Percentiles rank a stretch among this genome's conserved stretches.
These are phyloP conservation scores for Noctua comes DNA, from an alignment of 2,888 invertebrate species.

Conservation along the genomic window DNA sequence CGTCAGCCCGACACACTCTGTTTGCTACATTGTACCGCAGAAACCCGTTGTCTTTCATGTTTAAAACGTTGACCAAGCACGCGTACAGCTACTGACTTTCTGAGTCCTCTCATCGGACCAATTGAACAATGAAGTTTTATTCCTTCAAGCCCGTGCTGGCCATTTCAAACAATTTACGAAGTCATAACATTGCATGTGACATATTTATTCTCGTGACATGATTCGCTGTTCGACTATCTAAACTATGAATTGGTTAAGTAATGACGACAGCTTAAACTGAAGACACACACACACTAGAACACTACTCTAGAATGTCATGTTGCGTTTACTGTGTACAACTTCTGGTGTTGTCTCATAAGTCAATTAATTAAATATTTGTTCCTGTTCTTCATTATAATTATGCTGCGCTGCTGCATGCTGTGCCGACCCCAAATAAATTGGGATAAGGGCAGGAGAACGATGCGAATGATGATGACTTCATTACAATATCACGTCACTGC, in stretches of 20 bases:
- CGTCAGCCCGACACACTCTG: constrained; percentile 84
- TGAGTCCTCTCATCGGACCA: constrained; percentile 51
- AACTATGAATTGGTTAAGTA: constrained; percentile 65
- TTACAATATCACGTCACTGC: not conserved
- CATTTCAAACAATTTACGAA: constrained; percentile 73
- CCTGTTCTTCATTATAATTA: not conserved
- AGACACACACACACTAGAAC: no score
- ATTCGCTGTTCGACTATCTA: constrained; percentile 61
- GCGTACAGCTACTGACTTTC: constrained; percentile 17
- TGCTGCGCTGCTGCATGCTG: no score
- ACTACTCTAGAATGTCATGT: constrained; percentile 13
- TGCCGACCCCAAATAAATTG: no score
- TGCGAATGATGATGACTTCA: not conserved
- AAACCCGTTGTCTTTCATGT: constrained; percentile 79
- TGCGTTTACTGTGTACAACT: constrained; percentile 4
- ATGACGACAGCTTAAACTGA: constrained; percentile 55
- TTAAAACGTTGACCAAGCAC: constrained; percentile 56
- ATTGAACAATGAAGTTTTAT: constrained; percentile 71
- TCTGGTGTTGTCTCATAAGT: not conserved
- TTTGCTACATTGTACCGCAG: constrained; percentile 78
- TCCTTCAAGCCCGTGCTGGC: constrained; percentile 70
- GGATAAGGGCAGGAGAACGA: no score
- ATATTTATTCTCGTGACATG: constrained; percentile 71
- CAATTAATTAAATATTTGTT: constrained; percentile 8
- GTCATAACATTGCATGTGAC: constrained; percentile 73